Percentiles rank a stretch among this genome's conserved stretches.
Evolutionary conservation across 2,113 vertebrate species (phyloP).

Genomic region (Pandion haliaetus): DNA sequence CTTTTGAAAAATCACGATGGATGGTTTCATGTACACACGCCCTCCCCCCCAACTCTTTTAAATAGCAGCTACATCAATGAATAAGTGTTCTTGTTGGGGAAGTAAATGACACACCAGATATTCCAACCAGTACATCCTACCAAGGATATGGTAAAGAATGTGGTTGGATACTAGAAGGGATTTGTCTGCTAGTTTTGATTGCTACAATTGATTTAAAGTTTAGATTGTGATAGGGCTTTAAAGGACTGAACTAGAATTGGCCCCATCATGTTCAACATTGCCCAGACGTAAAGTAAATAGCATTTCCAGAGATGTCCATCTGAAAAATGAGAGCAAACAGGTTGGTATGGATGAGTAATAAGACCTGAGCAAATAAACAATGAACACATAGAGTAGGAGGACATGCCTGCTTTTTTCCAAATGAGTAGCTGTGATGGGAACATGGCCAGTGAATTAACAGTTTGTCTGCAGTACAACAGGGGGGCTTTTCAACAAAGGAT

Average conservation of each 20-base stretch:
- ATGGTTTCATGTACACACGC: not conserved
- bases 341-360: not conserved
- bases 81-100: not conserved
- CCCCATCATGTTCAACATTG: not conserved
- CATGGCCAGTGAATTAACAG: not conserved
- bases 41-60: not conserved
- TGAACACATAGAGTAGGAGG: not conserved
- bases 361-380: conserved; percentile 38
- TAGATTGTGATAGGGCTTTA: not conserved
- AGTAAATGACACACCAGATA: not conserved
- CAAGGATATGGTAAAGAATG: not conserved
- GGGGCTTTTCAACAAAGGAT: not conserved
- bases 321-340: not conserved
- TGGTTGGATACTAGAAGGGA: not conserved
- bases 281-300: conserved; percentile 5
- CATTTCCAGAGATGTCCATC: not conserved
- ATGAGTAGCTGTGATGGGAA: not conserved
- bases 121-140: not conserved
- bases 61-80: not conserved
- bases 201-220: not conserved
- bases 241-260: not conserved
- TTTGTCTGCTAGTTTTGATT: not conserved
- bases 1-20: not conserved
- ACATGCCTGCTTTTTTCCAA: not conserved
- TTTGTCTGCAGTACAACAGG: not conserved